Percentiles rank a stretch among this genome's conserved stretches.
These are phyloP conservation scores for Cacatua alba DNA, from an alignment of 2,113 vertebrate species.

Conservation along the genomic window DNA sequence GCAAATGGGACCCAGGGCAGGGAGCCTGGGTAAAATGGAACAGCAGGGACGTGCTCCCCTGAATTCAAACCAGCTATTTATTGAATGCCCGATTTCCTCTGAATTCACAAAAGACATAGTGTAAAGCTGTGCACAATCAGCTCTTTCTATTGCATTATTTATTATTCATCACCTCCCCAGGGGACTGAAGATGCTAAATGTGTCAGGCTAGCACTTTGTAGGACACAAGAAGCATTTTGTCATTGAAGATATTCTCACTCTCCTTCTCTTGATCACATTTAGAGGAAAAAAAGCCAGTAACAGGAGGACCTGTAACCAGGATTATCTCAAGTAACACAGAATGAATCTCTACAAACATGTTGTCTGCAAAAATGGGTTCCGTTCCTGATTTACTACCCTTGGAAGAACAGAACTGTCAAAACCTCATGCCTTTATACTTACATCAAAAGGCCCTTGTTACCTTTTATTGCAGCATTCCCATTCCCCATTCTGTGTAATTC, in stretches of 20 bases:
- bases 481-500: fast-evolving
- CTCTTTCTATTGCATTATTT: background rate
- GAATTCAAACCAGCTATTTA: background rate
- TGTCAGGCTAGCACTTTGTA: background rate
- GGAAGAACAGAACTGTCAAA: background rate
- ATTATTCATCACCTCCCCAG: background rate
- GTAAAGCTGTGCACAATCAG: background rate
- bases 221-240: slow-evolving; percentile 28
- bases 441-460: background rate
- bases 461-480: fast-evolving
- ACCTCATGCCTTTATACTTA: background rate
- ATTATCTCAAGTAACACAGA: background rate
- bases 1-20: background rate
- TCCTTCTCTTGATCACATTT: background rate
- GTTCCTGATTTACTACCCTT: background rate
- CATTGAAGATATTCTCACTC: background rate
- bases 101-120: background rate
- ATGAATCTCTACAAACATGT: background rate
- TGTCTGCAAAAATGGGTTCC: background rate
- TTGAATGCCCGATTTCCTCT: background rate
- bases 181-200: background rate
- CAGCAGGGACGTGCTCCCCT: background rate
- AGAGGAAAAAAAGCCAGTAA: background rate
- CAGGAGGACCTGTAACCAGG: background rate
- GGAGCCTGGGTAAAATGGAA: fast-evolving